phyloP scores from a whole-genome alignment of 2,797 vertebrate species.

The Sarcoramphus papa region DNA sequence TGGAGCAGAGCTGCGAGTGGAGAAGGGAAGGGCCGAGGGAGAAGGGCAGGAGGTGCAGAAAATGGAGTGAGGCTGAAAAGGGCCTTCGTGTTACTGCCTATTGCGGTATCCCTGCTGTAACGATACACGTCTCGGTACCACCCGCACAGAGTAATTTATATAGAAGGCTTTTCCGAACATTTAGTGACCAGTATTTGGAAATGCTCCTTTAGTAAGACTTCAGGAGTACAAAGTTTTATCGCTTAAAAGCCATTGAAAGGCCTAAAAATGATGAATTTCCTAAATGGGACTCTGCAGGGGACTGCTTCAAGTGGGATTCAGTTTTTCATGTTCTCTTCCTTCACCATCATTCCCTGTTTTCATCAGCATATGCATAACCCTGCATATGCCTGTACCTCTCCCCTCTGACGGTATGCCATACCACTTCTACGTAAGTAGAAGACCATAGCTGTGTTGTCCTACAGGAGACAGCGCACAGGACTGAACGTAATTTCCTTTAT shows the following conservation, averaged over 20 bases:
- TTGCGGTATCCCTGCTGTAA: neutral
- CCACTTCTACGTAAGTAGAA: rapidly evolving
- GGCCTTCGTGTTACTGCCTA: too few relatives aligned
- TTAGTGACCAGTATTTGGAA: neutral
- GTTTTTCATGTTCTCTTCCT: neutral
- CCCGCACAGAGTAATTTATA: too few relatives aligned
- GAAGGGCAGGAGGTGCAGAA: neutral
- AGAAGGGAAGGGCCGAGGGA: neutral
- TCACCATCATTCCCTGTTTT: neutral
- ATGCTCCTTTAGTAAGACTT: neutral
- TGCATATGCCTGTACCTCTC: neutral
- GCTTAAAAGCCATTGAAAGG: neutral
- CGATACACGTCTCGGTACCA: rapidly evolving
- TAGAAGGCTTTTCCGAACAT: neutral
- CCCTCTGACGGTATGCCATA: rapidly evolving
- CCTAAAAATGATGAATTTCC: neutral
- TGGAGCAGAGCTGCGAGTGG: neutral
- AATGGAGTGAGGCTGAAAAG: neutral
- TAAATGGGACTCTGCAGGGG: neutral
- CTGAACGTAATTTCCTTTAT: neutral
- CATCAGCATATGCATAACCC: neutral
- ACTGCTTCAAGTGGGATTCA: neutral
- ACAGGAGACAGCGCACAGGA: too few relatives aligned
- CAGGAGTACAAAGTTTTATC: neutral
- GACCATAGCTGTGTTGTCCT: neutral